These are phyloP conservation scores for Fopius arisanus DNA, from an alignment of 1,140 invertebrate species.

Conservation along the genomic window DNA sequence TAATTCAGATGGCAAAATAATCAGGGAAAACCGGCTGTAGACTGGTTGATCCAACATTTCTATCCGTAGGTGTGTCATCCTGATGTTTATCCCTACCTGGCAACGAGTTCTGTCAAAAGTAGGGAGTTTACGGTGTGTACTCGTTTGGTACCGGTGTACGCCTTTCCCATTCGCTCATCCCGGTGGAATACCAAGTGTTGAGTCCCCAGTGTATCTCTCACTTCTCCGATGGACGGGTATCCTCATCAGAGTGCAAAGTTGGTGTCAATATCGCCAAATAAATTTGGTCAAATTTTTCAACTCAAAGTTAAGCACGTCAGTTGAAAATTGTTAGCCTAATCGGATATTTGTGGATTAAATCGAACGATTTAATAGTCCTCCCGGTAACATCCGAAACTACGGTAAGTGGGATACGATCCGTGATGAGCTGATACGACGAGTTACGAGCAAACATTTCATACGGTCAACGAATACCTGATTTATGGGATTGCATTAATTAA, in stretches of 20 bases:
- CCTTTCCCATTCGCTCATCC: constrained; percentile 53
- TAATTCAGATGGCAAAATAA: neutral
- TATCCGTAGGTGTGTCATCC: neutral
- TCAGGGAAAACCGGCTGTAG: neutral
- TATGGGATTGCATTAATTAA: constrained; percentile 17
- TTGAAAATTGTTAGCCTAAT: neutral
- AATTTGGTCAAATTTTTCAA: neutral
- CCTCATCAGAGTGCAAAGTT: neutral
- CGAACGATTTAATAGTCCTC: neutral
- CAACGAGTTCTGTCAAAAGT: constrained; percentile 23
- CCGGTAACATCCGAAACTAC: neutral
- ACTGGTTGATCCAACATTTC: neutral
- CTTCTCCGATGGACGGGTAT: constrained; percentile 52
- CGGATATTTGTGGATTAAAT: neutral
- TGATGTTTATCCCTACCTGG: neutral
- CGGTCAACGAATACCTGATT: constrained; percentile 24
- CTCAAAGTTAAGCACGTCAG: neutral
- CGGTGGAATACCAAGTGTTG: constrained; percentile 1
- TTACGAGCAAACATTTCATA: constrained; percentile 30
- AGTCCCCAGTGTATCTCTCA: constrained; percentile 52
- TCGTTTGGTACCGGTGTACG: constrained; percentile 44
- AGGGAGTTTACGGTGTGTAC: constrained; percentile 28
- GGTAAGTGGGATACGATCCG: constrained; percentile 24
- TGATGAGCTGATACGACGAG: constrained; percentile 31
- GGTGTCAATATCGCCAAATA: neutral